Base-by-base conservation (phyloP, 2,797 vertebrate species). In the Amazonetta brasiliensis region DNA sequence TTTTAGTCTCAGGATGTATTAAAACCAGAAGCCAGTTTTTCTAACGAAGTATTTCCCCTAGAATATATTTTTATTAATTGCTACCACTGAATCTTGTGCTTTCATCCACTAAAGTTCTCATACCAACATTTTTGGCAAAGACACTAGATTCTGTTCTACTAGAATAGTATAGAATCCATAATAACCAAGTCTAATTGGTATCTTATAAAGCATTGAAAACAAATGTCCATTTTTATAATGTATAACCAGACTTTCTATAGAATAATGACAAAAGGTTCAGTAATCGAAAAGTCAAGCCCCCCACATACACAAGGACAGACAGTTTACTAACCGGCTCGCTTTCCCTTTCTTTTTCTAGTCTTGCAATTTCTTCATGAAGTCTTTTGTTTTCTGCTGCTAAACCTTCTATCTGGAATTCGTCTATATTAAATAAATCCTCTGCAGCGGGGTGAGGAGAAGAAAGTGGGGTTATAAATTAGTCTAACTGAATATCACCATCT, bases 261-360 rank as follows among this genome's bases (percentile, higher is more conserved):
- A 69, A 54, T 43, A 82, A 22, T 20, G 12, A 44, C 5, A 83
- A 30, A 77, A 68, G 15, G 9, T 11, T 69, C 44, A 69, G 41
- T n/a, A 77, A 37, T 3, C 82, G n/a, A 71, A 85, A 82, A 63
- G 63, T 56, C 19, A 64, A 9, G 12, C 41, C 16, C 31, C 55
- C 26, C 43, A 46, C 11, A 73, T 59, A 75, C 72, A 46, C 13
- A 80, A 59, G 39, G 13, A 74, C 9, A 89, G 46, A 25, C 6
- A 50, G 28, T 94, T 96, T 90, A 98, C 98, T 95, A 60, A 99
- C 99, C 95, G 98, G 98, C 66, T 99, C 99, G 8, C 96, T 98
- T 95, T 98, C 98, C 93, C 97, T 99, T 86, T 99, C 99, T 92
- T 98, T 99, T 95, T 99, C 99, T 93, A 99, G 93, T 87, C 95